Evolutionary conservation across 2,113 vertebrate genomes (phyloP), one percentile per base, ranked within the genome.

Genomic region (Channa maculata): DNA sequence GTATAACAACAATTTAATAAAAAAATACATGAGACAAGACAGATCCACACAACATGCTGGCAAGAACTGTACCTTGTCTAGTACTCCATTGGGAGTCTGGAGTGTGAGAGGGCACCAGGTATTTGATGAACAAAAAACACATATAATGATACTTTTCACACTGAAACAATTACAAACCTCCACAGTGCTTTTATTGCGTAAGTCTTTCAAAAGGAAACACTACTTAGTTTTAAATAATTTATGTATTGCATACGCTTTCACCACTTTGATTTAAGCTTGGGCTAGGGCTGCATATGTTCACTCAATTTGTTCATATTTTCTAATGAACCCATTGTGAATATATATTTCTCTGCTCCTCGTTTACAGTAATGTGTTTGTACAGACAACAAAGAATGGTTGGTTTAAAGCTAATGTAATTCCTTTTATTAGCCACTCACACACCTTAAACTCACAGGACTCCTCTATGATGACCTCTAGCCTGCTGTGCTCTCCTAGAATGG

Each of bases 381-480:
- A 61, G 5, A 71, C 36, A 14, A 12, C 46, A 48, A 0, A 43
- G 24, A 33, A 14, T 24, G 9, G 14, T 36, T 34, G 8, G 4
- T 66, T 46, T 38, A 51, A 15, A 48, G 33, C 4, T n/a, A 12
- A 14, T 52, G 10, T 48, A 44, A 24, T 8, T 37, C 6, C 33
- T n/a, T 14, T 46, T 14, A 6, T 54, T 7, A 44, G 38, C 12
- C 53, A 72, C 4, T 57, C 73, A 85, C 88, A 73, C 69, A 92
- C 96, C 96, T 97, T 97, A 81, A 98, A 97, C 57, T 96, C 95
- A 49, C 96, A 96, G 3, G 95, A 96, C 88, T 98, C 97, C 77
- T 96, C 94, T n/a, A 98, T 97, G 85, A 97, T 91, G 73, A 98
- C 94, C 76, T 98, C 96, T 1, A 98, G 88, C 15, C 91, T 90